Base-by-base conservation (phyloP, 2,888 invertebrate genomes). In the Lepas anatifera region DNA sequence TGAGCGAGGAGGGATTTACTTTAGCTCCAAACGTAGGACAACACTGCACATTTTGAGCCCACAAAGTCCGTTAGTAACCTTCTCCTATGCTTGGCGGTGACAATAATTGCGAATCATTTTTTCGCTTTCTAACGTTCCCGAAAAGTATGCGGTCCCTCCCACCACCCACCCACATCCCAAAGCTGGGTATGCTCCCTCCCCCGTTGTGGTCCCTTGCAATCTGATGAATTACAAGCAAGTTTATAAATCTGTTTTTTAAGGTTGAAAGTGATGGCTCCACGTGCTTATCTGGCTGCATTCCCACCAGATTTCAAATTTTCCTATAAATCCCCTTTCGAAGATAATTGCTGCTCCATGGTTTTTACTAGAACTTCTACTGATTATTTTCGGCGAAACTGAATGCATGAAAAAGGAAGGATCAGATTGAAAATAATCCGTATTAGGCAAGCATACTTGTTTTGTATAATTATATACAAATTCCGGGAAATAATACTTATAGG, bases 81-180 rank as follows among this genome's bases (percentile, higher is more conserved):
- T 50, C 8, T 10, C 11, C 11, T 27, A 25, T 50, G 3, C 2
- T 3, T 27, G 50, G 3, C 27, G 27, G 13, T n/a, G 4, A 27
- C 8, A n/a, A n/a, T 46, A n/a, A 7, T 46, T 11, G 25, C 13
- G 50, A n/a, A 50, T 27, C 25, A 50, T 50, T 50, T 50, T 50
- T 1, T n/a, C 6, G 50, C 6, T 46, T 22, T 46, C 46, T 7
- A 22, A 46, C 46, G 22, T 16, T 16, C 6, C 22, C n/a, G 22
- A 7, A 18, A 11, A n/a, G 35, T 58, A 0, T 35, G 32, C 25
- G 8, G 25, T 58, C 35, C 58, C 58, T 18, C 58, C 58, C 58
- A 35, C 58, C 58, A 58, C 58, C 58, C 58, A 35, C 58, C 58
- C 58, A 22, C 58, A 58, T 35, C 58, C 58, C 58, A 22, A 16